A percentile compares a stretch with the other conserved stretches of the same genome.
These are phyloP conservation scores for Gymnoscopelus braueri DNA, from an alignment of 2,797 vertebrate genomes.

Conservation along the genomic window DNA sequence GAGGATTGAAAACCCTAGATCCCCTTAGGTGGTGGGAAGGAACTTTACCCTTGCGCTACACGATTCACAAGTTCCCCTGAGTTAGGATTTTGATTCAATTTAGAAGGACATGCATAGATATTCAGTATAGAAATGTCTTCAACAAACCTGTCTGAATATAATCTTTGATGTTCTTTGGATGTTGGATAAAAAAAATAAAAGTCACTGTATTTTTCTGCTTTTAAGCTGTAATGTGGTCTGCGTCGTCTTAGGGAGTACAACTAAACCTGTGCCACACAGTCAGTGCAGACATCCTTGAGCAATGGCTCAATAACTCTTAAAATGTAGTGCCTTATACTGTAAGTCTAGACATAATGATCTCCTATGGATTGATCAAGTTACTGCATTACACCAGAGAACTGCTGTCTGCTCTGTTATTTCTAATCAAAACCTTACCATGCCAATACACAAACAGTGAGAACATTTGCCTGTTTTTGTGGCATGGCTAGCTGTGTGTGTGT, in stretches of 20 bases:
- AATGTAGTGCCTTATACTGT: constrained; percentile 38
- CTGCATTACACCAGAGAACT: constrained; percentile 14
- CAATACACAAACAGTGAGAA: constrained; percentile 13
- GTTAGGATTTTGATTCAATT: constrained; percentile 21
- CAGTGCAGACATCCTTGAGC: constrained; percentile 72
- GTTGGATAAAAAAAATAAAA: constrained; percentile 7
- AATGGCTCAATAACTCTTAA: constrained; percentile 53
- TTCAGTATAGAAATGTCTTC: constrained; percentile 38
- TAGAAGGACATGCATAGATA: constrained; percentile 29
- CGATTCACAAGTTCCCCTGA: constrained; percentile 7
- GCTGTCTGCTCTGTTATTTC: constrained; percentile 16
- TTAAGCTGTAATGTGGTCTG: constrained; percentile 11
- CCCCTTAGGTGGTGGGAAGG: too few species aligned
- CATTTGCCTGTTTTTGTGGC: not conserved
- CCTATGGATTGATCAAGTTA: constrained; percentile 15
- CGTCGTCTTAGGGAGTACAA: not conserved
- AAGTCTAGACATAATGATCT: constrained; percentile 29
- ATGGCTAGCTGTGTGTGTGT: too few species aligned
- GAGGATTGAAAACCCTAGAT: too few species aligned
- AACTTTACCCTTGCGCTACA: too few species aligned
- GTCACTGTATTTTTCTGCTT: constrained; percentile 6
- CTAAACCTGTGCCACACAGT: constrained; percentile 30
- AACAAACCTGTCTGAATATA: constrained; percentile 29
- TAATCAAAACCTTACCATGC: constrained; percentile 40
- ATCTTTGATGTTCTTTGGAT: constrained; percentile 10